Conservation (phyloP, 1,140 invertebrate species). For the Cotesia typhae region DNA sequence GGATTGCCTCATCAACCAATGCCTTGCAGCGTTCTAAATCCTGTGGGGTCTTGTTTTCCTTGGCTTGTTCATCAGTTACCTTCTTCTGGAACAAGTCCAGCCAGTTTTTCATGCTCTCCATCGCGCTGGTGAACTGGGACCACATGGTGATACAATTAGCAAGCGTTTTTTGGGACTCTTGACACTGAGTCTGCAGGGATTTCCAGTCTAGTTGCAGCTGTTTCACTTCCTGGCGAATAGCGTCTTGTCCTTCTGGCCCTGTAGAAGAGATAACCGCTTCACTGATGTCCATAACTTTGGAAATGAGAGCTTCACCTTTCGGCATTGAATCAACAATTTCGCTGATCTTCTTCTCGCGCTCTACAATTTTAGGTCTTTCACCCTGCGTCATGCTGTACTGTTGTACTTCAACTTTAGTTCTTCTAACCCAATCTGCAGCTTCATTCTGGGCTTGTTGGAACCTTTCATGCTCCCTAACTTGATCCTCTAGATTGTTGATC, state of each 20-base stretch:
- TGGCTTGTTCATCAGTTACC: conserved; percentile 72
- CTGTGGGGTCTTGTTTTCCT: conserved; percentile 82
- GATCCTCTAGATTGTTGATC: conserved; percentile 76
- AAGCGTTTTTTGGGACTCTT: conserved; percentile 80
- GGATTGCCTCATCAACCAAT: conserved; percentile 78
- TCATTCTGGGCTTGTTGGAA: conserved; percentile 84
- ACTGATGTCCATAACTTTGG: conserved; percentile 79
- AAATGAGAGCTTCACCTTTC: conserved; percentile 77
- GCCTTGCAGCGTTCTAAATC: conserved; percentile 81
- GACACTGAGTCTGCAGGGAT: conserved; percentile 80
- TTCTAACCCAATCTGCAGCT: conserved; percentile 88
- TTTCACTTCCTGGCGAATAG: conserved; percentile 83
- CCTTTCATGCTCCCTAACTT: conserved; percentile 87
- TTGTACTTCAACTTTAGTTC: conserved; percentile 83
- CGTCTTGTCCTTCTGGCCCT: conserved; percentile 85
- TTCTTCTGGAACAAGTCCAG: conserved; percentile 77
- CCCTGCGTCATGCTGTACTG: conserved; percentile 85
- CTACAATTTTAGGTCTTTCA: conserved; percentile 78
- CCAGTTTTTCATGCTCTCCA: conserved; percentile 81
- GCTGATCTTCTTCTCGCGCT: conserved; percentile 77
- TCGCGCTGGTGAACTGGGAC: conserved; percentile 83
- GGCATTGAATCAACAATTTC: conserved; percentile 74
- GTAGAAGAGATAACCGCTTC: conserved; percentile 83
- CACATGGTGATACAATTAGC: conserved; percentile 85
- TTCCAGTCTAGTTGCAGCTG: conserved; percentile 89